Base-by-base conservation (phyloP, 1,140 invertebrate genomes). In the Aphelenchoides avenae region DNA sequence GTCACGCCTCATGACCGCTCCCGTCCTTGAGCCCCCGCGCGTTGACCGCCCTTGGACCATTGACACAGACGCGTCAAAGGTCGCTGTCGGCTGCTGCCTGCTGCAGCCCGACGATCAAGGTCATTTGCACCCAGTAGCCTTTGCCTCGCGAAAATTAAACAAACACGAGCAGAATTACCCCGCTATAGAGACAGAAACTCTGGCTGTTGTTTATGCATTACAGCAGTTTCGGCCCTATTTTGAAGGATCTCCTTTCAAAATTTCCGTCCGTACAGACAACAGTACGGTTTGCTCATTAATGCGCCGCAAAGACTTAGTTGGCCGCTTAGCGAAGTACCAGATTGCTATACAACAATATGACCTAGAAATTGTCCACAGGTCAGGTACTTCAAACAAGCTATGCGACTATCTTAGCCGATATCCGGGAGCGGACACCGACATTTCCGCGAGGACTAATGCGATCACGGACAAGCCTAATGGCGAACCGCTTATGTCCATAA, bases 121-220 rank as follows among this genome's bases (percentile, higher is more conserved):
- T 1, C 29, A 57, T 40, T 13, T 54, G 24, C 54, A 57, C 26
- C 54, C 54, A 9, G 33, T 58, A 18, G 30, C 40, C 11, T 58
- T 42, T 18, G 42, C 20, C 20, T 40, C 33, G 6, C 9, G 56
- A 42, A 43, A 29, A 1, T 15, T 58, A n/a, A 58, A 52, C 18
- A 57, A 58, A 44, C 56, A 61, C 11, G 56, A 58, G 26, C 26
- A 56, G 33, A 52, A 53, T 13, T 58, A 58, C 26, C 11, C 26
- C 15, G n/a, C 30, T n/a, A 43, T 58, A 0, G 54, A 58, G 34
- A 37, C 58, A 15, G 56, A 58, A 58, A 54, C 56, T 3, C 15
- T 58, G 18, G 56, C 52, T 24, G 20, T 58, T 5, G 29, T 30
- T 15, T 33, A 26, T 5, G 46, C 56, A 0, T 20, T 58, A 13